phyloP scores from a whole-genome alignment of 2,888 invertebrate species.

The Tineola bisselliella region DNA sequence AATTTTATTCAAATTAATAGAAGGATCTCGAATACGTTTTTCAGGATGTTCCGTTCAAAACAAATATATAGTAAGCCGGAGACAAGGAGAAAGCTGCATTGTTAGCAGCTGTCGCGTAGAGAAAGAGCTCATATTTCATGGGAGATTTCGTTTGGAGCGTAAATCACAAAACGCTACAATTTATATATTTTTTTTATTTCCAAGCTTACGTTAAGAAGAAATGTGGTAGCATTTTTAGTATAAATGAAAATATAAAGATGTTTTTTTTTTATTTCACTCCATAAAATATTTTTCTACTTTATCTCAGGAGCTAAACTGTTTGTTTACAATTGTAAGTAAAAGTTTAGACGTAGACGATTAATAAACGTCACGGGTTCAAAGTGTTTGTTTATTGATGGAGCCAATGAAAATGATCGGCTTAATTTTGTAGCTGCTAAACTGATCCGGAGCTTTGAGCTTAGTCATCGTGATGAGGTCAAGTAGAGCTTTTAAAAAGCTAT shows the following conservation, averaged over 20 bases:
- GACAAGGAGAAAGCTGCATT: constrained; percentile 45
- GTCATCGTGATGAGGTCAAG: constrained; percentile 33
- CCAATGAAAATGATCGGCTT: constrained; percentile 30
- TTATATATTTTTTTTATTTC: constrained; percentile 17
- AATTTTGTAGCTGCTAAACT: constrained; percentile 27
- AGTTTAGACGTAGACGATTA: constrained; percentile 29
- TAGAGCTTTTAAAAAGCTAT: constrained; percentile 20
- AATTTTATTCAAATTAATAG: neutral
- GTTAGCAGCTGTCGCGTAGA: constrained; percentile 45
- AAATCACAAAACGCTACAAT: constrained; percentile 42
- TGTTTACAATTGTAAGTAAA: constrained; percentile 1
- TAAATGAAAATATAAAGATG: constrained; percentile 5
- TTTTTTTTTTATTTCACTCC: neutral
- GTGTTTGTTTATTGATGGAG: constrained; percentile 26
- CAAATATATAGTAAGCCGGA: constrained; percentile 15
- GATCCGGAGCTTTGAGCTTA: constrained; percentile 24
- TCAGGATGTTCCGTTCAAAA: constrained; percentile 6
- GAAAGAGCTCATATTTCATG: constrained; percentile 45
- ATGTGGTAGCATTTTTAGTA: constrained; percentile 2
- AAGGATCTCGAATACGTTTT: neutral
- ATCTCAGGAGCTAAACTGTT: neutral
- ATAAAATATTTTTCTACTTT: neutral
- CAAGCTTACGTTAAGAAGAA: constrained; percentile 14
- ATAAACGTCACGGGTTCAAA: constrained; percentile 28
- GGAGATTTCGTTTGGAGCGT: constrained; percentile 41